Conservation (phyloP, 2,113 vertebrate genomes). For the Larimichthys polyactis region DNA sequence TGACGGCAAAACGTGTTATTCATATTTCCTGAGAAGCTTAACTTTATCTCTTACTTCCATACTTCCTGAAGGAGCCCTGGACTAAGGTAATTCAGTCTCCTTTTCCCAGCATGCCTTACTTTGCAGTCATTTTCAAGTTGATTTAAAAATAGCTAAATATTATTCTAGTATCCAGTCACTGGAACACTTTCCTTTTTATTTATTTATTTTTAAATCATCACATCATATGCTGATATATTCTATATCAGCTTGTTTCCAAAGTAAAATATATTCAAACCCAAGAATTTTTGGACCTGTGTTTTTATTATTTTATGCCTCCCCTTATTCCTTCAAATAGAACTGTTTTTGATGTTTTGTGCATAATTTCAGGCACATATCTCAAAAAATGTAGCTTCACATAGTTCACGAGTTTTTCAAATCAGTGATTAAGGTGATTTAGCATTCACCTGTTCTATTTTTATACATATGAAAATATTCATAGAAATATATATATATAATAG, state of each 20-base stretch:
- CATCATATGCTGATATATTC: not conserved
- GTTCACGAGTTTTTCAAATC: not conserved
- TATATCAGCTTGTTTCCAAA: not conserved
- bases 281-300: not conserved
- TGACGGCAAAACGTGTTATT: not conserved
- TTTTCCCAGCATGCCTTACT: constrained; percentile 44
- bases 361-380: not conserved
- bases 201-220: not conserved
- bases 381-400: not conserved
- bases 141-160: not conserved
- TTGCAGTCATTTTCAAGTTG: not conserved
- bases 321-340: not conserved
- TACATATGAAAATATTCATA: too few relatives aligned
- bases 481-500: too few relatives aligned
- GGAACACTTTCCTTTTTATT: not conserved
- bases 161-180: not conserved
- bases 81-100: constrained; percentile 68
- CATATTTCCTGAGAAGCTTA: not conserved
- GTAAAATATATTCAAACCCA: not conserved
- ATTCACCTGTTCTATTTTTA: too few relatives aligned
- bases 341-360: not conserved
- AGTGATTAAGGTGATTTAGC: too few relatives aligned
- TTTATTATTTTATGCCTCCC: not conserved
- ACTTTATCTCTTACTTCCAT: constrained; percentile 46
- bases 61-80: constrained; percentile 73